Conservation (phyloP, 2,888 invertebrate genomes). For the Vesta saturnalis region DNA sequence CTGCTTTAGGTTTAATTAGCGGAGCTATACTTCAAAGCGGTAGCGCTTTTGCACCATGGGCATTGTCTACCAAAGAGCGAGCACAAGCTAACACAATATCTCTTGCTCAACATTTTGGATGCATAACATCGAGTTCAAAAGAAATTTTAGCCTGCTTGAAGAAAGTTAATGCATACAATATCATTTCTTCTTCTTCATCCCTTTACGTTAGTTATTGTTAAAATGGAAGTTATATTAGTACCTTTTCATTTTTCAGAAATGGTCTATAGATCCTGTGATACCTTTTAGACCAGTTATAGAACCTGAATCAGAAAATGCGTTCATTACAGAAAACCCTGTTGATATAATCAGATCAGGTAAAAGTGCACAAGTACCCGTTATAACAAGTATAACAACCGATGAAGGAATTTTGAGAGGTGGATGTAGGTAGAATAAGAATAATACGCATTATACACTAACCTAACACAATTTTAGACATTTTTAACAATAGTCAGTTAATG, state of each 20-base stretch:
- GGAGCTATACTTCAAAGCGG: conserved; percentile 73
- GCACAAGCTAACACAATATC: conserved; percentile 68
- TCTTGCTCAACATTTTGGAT: conserved; percentile 70
- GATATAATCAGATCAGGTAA: conserved; percentile 63
- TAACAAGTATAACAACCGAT: conserved; percentile 77
- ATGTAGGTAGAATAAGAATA: conserved; percentile 58
- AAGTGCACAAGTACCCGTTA: conserved; percentile 71
- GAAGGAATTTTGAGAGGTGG: conserved; percentile 77
- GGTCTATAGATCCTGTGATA: conserved; percentile 83
- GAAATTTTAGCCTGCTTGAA: conserved; percentile 71
- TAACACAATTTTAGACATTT: conserved; percentile 46
- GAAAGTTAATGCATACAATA: conserved; percentile 59
- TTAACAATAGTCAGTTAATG: conserved; percentile 54
- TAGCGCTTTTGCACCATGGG: conserved; percentile 1
- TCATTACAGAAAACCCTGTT: conserved; percentile 72
- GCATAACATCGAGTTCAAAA: conserved; percentile 65
- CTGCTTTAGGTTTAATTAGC: neutral
- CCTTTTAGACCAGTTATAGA: conserved; percentile 83
- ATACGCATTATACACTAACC: neutral
- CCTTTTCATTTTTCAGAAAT: conserved; percentile 64
- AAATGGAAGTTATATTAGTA: neutral
- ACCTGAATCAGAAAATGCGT: conserved; percentile 73
- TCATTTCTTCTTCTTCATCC: no score
- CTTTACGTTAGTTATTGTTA: no score
- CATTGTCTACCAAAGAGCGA: conserved; percentile 49